Base-by-base conservation (phyloP, 2,888 invertebrate species). In the Papilio demoleus region DNA sequence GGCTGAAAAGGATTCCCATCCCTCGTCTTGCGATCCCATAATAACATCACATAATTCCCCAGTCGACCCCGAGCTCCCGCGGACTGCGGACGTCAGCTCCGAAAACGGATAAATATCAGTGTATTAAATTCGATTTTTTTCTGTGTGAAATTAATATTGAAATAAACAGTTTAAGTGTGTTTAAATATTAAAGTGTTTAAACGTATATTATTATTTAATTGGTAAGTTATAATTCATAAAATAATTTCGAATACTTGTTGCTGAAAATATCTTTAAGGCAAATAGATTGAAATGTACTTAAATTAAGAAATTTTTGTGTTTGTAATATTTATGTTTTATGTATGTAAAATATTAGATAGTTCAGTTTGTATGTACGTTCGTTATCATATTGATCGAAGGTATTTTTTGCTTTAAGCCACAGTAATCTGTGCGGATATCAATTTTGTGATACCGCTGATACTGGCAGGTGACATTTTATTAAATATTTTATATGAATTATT, bases 41-140 rank as follows among this genome's bases (percentile, higher is more conserved):
- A 75, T 73, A 74, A 74, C 74, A 76, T 74, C 72, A 72, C 67
- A 71, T 70, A 70, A 67, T 67, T 62, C 73, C 70, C 74, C 80
- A 81, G 80, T 81, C 67, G 74, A 68, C 53, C 58, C 62, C 70
- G 61, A 71, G 66, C 40, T 70, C 66, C 42, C 64, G 74, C 50
- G 24, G 40, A 38, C 70, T 58, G 47, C 65, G 74, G 74, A 72
- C 77, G 79, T 70, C 65, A 71, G 73, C 68, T 58, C 34, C 42
- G 17, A 27, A 11, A 27, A 27, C 64, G 12, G n/a, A 42, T 65
- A 56, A 67, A 68, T 65, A 50, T 63, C 65, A 72, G 72, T 72
- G 71, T 70, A 63, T 63, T 56, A 53, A 63, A 62, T 64, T 40
- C 63, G 63, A 27, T 62, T 73, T 70, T n/a, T n/a, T 72, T 34